Conservation (phyloP, 1,140 invertebrate genomes). For the Panagrolaimus sp. region DNA sequence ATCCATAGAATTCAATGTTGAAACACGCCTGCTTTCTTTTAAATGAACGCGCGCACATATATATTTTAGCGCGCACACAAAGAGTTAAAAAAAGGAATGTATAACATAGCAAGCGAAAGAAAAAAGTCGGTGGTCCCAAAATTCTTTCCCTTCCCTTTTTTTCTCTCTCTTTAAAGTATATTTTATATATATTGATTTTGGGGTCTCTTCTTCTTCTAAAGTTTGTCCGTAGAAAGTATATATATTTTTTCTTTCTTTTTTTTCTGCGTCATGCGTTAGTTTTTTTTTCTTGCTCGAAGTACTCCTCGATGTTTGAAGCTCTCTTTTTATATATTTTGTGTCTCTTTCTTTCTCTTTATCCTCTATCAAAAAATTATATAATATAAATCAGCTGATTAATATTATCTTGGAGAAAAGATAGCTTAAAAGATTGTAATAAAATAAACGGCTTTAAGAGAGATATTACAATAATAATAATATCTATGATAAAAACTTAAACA, state of each 20-base stretch:
- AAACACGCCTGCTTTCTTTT: too few relatives aligned
- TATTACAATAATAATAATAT: too few relatives aligned
- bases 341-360: not conserved
- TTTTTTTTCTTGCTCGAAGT: constrained; percentile 1
- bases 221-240: not conserved
- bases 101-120: not conserved
- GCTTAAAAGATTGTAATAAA: too few relatives aligned
- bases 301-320: constrained; percentile 14
- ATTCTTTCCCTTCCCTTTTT: not conserved
- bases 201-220: not conserved
- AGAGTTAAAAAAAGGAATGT: not conserved
- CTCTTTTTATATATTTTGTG: not conserved
- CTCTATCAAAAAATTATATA: not conserved
- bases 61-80: not conserved
- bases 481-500: too few relatives aligned
- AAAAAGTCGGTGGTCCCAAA: not conserved
- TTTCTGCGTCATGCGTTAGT: constrained; percentile 13
- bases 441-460: too few relatives aligned
- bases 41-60: not conserved
- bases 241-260: not conserved
- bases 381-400: not conserved
- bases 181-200: not conserved
- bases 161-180: not conserved
- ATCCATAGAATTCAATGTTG: not conserved
- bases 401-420: too few relatives aligned